A percentile compares a stretch with the other conserved stretches of the same genome.
phyloP scores from a whole-genome alignment of 2,888 invertebrate species.

The Sphinx pinastri region DNA sequence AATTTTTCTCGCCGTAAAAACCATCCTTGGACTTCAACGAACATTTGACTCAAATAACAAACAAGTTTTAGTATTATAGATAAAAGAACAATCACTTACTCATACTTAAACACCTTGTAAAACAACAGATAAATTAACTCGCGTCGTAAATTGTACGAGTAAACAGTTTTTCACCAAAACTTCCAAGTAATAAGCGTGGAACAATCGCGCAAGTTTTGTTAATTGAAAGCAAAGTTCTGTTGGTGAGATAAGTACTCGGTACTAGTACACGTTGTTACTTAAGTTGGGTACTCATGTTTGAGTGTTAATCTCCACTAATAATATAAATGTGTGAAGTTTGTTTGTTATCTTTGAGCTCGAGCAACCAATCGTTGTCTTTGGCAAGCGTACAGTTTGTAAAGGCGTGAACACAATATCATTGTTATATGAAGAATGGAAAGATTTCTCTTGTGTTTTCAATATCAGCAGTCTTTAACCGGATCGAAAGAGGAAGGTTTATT shows the following conservation, averaged over 20 bases:
- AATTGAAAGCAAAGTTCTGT: slow-evolving; percentile 18
- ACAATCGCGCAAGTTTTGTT: slow-evolving; percentile 18
- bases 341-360: background rate
- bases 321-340: slow-evolving; percentile 5
- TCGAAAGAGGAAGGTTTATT: too few species aligned
- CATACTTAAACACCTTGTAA: slow-evolving; percentile 24
- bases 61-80: slow-evolving; percentile 1
- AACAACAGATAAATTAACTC: slow-evolving; percentile 8
- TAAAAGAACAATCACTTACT: slow-evolving; percentile 25
- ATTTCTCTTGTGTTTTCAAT: too few species aligned
- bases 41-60: slow-evolving; percentile 6
- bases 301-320: slow-evolving; percentile 8
- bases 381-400: background rate
- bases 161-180: slow-evolving; percentile 21
- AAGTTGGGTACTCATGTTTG: background rate
- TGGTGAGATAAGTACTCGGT: slow-evolving; percentile 4
- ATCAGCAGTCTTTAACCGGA: too few species aligned
- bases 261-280: background rate
- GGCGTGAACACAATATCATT: too few species aligned
- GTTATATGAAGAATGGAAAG: too few species aligned
- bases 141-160: slow-evolving; percentile 1
- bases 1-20: too few species aligned
- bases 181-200: slow-evolving; percentile 15
- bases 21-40: too few species aligned
- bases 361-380: background rate